Base-by-base conservation (phyloP, 1,140 invertebrate genomes). In the Phthorimaea operculella region DNA sequence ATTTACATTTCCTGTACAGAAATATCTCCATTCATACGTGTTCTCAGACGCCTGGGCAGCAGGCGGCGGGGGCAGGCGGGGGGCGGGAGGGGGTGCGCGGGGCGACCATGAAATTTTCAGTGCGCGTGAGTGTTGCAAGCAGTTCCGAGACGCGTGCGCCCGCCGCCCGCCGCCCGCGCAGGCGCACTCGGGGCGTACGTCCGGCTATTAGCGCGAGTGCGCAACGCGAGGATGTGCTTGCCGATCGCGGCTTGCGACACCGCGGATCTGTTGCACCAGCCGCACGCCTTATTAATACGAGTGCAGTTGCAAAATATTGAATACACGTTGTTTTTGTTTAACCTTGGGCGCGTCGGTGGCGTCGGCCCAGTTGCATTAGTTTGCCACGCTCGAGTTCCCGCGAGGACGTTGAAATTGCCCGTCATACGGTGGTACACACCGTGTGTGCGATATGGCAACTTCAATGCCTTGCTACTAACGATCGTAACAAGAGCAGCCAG, bases 231-330 rank as follows among this genome's bases (percentile, higher is more conserved):
- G 79, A 80, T 83, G 77, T 68, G 68, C 76, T 52, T 58, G 58
- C 62, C 65, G 70, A 69, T 55, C 70, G 70, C 21, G 6, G 21
- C 60, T 83, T 83, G 72, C 80, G 80, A 77, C 76, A 83, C 68
- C 74, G 73, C 76, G 77, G 78, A 81, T 81, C 70, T 68, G 70
- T 83, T 79, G 75, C 76, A 62, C 59, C 61, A 69, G 57, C 54
- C 62, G 64, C 63, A 69, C 72, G 62, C 62, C 70, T 75, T 77
- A 77, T 79, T 78, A 78, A 81, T 78, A 81, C 71, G 62, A 77
- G 64, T 71, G 72, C 72, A 70, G 62, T 83, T 80, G 71, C 77
- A 74, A 80, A 78, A 80, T 74, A 75, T 70, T 67, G 64, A 72
- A 74, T 76, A 72, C 68, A 71, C 62, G 56, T 68, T 68, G 64